A percentile compares a stretch with the other conserved stretches of the same genome.
Evolutionary conservation across 23 tunicate species (phyloP).

Genomic region (Halocynthia roretzi): DNA sequence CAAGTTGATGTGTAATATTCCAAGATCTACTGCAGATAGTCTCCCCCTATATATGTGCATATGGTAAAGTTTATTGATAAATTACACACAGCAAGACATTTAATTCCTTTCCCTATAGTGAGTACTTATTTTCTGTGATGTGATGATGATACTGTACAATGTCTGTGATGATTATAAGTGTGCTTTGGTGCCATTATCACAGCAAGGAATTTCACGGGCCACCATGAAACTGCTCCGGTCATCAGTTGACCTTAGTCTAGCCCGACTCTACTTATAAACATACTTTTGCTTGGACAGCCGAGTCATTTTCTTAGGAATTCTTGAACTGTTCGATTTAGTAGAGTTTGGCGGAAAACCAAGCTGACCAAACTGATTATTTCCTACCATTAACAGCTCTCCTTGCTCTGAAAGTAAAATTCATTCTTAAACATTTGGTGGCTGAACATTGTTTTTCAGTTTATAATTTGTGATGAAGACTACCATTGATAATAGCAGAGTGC

Average conservation of each 20-base stretch:
- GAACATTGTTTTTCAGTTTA: background rate
- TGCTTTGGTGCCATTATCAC: no score
- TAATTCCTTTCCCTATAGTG: no score
- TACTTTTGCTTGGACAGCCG: conserved; percentile 15
- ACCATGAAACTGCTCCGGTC: no score
- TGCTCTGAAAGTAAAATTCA: conserved; percentile 29
- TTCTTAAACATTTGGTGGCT: background rate
- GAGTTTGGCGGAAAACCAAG: conserved; percentile 32
- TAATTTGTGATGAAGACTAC: no score
- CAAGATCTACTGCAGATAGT: no score
- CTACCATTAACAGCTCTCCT: conserved; percentile 59
- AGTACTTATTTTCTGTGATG: no score
- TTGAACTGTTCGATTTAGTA: background rate
- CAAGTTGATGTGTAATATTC: no score
- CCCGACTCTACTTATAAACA: conserved; percentile 6
- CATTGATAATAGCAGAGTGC: conserved; percentile 69
- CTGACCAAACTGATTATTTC: conserved; percentile 77
- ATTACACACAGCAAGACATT: background rate
- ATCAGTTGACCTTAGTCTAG: no score
- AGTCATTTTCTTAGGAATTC: conserved; percentile 56
- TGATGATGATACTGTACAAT: no score
- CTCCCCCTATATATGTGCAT: background rate
- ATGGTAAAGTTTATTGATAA: background rate
- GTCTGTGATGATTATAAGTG: no score
- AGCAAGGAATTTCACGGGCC: no score